Evolutionary conservation across 2,797 vertebrate genomes (phyloP).

Genomic region (Synaphobranchus kaupii): DNA sequence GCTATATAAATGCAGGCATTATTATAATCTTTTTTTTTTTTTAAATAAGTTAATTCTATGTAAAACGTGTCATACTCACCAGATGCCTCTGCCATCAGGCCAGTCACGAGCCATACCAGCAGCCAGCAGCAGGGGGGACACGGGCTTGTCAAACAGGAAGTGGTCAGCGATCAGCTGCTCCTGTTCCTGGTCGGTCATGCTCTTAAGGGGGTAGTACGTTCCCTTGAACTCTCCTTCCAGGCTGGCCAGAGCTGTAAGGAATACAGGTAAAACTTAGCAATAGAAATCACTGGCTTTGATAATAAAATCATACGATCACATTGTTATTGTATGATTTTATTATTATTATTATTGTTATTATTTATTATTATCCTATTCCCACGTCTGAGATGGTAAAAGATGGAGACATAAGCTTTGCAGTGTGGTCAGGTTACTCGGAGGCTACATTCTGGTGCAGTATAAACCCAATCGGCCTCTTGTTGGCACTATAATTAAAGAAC

Average conservation of each 20-base stretch:
- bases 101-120: constrained; percentile 86
- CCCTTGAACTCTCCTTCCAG: constrained; percentile 83
- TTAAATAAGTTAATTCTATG: neutral
- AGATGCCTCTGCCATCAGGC: constrained; percentile 83
- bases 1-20: too few relatives aligned
- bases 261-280: neutral
- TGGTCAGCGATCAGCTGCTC: constrained; percentile 84
- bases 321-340: neutral
- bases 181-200: constrained; percentile 80
- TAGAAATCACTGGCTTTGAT: too few relatives aligned
- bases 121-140: constrained; percentile 80
- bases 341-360: neutral
- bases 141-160: constrained; percentile 85
- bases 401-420: too few relatives aligned
- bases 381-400: too few relatives aligned
- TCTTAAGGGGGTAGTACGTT: constrained; percentile 81
- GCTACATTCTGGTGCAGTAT: too few relatives aligned
- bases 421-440: too few relatives aligned
- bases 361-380: too few relatives aligned
- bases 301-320: too few relatives aligned
- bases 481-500: too few relatives aligned
- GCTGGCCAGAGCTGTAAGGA: constrained; percentile 73
- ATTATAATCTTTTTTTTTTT: neutral
- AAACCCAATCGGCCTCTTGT: too few relatives aligned
- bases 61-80: constrained; percentile 62